phyloP scores from a whole-genome alignment of 1,140 invertebrate species.

The Ectropis grisescens region DNA sequence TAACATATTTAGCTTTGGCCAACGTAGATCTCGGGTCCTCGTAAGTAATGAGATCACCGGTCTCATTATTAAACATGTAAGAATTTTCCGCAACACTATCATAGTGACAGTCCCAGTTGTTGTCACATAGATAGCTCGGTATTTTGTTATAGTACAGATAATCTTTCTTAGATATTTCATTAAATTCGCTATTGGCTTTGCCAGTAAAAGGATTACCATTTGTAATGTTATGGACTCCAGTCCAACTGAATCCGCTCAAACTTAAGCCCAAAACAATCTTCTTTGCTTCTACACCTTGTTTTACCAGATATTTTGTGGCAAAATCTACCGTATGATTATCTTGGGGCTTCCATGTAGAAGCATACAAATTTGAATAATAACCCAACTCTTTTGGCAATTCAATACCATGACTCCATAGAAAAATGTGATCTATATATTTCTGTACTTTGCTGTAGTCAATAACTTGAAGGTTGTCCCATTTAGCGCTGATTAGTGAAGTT shows the following conservation, averaged over 20 bases:
- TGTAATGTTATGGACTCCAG: constrained; percentile 44
- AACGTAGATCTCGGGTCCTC: constrained; percentile 53
- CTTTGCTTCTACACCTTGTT: constrained; percentile 53
- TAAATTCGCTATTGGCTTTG: constrained; percentile 43
- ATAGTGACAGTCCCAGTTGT: constrained; percentile 56
- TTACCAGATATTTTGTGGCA: constrained; percentile 44
- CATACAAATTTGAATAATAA: constrained; percentile 48
- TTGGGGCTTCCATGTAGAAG: constrained; percentile 45
- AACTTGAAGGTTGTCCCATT: constrained; percentile 62
- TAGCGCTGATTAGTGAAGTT: constrained; percentile 55
- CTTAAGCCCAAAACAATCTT: constrained; percentile 59
- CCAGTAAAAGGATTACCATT: constrained; percentile 53
- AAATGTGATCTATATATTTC: constrained; percentile 60
- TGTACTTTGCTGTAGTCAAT: constrained; percentile 52
- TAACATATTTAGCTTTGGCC: constrained; percentile 57
- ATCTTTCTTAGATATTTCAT: constrained; percentile 57
- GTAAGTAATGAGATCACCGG: constrained; percentile 54
- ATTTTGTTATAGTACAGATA: constrained; percentile 59
- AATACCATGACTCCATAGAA: constrained; percentile 61
- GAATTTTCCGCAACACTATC: constrained; percentile 53
- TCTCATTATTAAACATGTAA: constrained; percentile 45
- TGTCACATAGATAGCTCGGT: constrained; percentile 41
- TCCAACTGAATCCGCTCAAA: constrained; percentile 60
- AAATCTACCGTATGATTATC: constrained; percentile 61
- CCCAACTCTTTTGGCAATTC: constrained; percentile 61